Evolutionary conservation across 2,888 invertebrate genomes (phyloP), one percentile per base, ranked within the genome.

Genomic region (Chromoteleia sp.): DNA sequence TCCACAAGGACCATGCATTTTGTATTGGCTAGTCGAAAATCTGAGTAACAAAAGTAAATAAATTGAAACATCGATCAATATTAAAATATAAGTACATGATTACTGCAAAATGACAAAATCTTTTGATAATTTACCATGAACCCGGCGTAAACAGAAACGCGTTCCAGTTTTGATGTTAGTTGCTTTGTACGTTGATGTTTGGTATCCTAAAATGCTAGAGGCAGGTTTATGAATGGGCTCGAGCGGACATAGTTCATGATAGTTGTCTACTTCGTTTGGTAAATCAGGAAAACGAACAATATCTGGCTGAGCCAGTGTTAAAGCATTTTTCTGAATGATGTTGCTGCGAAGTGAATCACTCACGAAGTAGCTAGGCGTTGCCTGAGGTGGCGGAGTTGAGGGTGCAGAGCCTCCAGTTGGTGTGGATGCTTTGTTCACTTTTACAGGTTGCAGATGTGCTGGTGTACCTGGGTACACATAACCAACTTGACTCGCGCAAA

Each of bases 141-240:
- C 95, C 87, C 98, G 94, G 75, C 98, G 94, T 83, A 99, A 93
- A 87, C 98, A 98, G 92, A 95, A 97, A 85, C 95, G 94, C 52
- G 95, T 94, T 59, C 98, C 98, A 84, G 94, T 97, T 92, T 96
- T 96, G n/a, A 95, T 94, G 92, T 97, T 96, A 63, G 96, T 95
- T 67, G 97, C 98, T 92, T 98, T 97, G 93, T 97, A 99, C 79
- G 97, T 96, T 8, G 97, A 96, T 61, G 97, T 95, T 86, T 96
- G 95, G 87, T 94, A 94, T 61, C 95, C 95, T 86, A 95, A 94
- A 83, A 95, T 93, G 82, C 94, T 94, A 74, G 96, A 94, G 84
- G 96, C 95, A 84, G 94, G 93, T 74, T 93, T 91, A 75, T 93
- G 93, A 61, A 93, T 92, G 14, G 94, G 93, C 92, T 99, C 98